Evolutionary conservation across 2,113 vertebrate species (phyloP).

Genomic region (Jaculus jaculus): DNA sequence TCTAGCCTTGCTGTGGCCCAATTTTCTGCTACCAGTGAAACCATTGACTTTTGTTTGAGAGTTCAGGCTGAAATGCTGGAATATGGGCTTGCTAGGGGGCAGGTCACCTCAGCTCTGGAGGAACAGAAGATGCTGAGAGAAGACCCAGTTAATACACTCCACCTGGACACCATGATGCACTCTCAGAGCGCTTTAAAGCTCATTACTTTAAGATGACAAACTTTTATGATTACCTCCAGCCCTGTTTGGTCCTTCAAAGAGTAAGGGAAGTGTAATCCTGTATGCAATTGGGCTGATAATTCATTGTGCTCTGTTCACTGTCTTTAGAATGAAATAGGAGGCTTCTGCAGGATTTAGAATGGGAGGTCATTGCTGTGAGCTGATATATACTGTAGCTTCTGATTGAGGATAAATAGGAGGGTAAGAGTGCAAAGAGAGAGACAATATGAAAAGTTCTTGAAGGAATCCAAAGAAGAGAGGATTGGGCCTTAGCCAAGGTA

Average conservation of each 20-base stretch:
- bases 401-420: neutral
- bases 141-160: neutral
- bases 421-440: neutral
- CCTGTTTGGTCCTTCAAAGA: neutral
- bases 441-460: neutral
- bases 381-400: neutral
- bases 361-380: too few relatives aligned
- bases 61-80: neutral
- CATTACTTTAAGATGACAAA: neutral
- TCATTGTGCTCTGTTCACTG: neutral
- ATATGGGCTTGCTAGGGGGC: rapidly evolving
- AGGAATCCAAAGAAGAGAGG: neutral
- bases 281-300: neutral
- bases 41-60: neutral
- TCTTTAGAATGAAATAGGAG: neutral
- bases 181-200: too few relatives aligned
- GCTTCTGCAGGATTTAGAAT: neutral
- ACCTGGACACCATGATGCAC: rapidly evolving
- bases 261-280: neutral
- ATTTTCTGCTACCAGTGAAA: neutral
- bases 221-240: neutral
- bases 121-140: neutral
- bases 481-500: rapidly evolving
- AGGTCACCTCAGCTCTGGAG: neutral
- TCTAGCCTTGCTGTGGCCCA: conserved; percentile 19